These are phyloP conservation scores for Ceratoteleas bidentatus DNA, from an alignment of 1,140 invertebrate genomes.

Conservation along the genomic window DNA sequence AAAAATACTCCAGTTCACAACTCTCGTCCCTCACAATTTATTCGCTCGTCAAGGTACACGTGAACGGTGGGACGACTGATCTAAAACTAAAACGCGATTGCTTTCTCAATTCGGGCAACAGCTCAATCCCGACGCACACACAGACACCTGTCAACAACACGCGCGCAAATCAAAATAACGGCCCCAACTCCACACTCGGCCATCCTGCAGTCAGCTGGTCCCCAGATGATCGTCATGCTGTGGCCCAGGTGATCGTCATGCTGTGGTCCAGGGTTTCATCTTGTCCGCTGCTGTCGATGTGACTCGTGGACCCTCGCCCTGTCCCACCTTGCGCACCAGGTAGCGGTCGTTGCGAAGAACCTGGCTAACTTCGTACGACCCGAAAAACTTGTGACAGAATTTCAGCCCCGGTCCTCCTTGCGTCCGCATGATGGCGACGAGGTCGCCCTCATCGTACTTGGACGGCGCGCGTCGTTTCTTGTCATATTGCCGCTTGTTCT, in stretches of 20 bases:
- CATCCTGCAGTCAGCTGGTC: slow-evolving; percentile 12
- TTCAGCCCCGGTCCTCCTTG: slow-evolving; percentile 4
- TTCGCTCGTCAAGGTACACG: no score
- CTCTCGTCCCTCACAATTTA: no score
- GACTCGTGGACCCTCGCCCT: slow-evolving; percentile 14
- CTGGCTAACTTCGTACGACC: slow-evolving; percentile 4
- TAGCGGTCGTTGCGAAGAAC: slow-evolving; percentile 15
- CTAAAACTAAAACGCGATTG: no score
- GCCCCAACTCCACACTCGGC: slow-evolving; percentile 25
- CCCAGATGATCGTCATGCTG: no score
- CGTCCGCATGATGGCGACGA: neutral
- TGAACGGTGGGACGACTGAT: no score
- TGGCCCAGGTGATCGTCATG: neutral
- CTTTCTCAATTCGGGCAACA: no score
- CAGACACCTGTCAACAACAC: no score
- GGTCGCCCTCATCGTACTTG: no score
- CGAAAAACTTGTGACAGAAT: neutral
- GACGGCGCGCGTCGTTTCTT: no score
- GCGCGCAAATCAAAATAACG: neutral
- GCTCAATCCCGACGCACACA: no score
- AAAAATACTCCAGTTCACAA: no score
- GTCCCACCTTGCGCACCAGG: slow-evolving; percentile 11
- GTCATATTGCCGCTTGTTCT: no score
- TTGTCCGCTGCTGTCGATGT: slow-evolving; percentile 27
- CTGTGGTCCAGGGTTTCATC: slow-evolving; percentile 23